phyloP scores from a whole-genome alignment of 2,888 invertebrate genomes.

The Euplexia lucipara region DNA sequence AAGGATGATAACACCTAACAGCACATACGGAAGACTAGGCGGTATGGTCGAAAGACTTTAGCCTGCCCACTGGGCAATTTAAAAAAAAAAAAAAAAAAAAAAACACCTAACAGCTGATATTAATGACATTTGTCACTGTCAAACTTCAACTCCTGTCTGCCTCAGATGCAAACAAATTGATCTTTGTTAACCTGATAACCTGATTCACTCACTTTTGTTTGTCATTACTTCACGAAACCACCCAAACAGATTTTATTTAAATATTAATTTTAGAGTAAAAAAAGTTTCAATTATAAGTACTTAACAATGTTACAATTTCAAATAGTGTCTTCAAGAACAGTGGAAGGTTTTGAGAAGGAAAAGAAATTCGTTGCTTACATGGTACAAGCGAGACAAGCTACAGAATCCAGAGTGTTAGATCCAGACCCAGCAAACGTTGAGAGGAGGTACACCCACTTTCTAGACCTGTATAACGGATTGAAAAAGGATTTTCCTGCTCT shows the following conservation, averaged over 20 bases:
- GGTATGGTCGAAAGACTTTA: too few relatives aligned
- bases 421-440: slow-evolving; percentile 92
- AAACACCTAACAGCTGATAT: background rate
- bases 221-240: slow-evolving; percentile 28
- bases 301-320: slow-evolving; percentile 91
- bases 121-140: slow-evolving; percentile 4
- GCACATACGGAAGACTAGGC: too few relatives aligned
- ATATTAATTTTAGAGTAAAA: background rate
- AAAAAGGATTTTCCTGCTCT: slow-evolving; percentile 91
- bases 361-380: slow-evolving; percentile 94
- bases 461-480: slow-evolving; percentile 92
- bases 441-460: slow-evolving; percentile 94
- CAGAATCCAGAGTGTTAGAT: slow-evolving; percentile 84
- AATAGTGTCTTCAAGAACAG: slow-evolving; percentile 92
- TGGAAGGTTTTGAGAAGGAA: slow-evolving; percentile 91
- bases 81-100: too few relatives aligned
- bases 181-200: slow-evolving; percentile 30
- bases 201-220: slow-evolving; percentile 36
- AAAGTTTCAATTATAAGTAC: slow-evolving; percentile 13
- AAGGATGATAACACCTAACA: background rate
- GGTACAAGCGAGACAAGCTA: slow-evolving; percentile 92
- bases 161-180: background rate
- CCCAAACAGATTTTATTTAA: slow-evolving; percentile 18
- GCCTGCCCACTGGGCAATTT: too few relatives aligned
- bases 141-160: background rate